phyloP scores from a whole-genome alignment of 1,140 invertebrate genomes.

The Drosophila arizonae region DNA sequence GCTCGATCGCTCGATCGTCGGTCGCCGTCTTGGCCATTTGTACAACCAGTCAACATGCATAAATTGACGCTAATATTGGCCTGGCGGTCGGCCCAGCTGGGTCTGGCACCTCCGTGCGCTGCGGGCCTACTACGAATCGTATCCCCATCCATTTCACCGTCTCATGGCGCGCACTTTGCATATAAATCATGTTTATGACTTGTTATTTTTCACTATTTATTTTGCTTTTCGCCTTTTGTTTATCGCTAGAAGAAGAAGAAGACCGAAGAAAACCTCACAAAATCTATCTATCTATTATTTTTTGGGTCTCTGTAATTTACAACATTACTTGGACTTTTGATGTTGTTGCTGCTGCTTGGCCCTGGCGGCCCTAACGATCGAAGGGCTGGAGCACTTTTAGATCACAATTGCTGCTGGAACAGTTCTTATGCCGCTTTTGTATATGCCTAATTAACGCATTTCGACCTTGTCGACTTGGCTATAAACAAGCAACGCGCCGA shows the following conservation, averaged over 20 bases:
- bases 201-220: constrained; percentile 80
- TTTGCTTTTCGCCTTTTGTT: constrained; percentile 62
- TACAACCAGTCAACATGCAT: constrained; percentile 68
- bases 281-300: constrained; percentile 40
- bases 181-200: constrained; percentile 81
- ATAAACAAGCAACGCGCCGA: constrained; percentile 10
- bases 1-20: constrained; percentile 1
- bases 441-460: constrained; percentile 35
- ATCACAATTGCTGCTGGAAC: constrained; percentile 27
- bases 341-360: constrained; percentile 17
- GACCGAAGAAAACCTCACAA: constrained; percentile 14
- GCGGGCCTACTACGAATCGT: constrained; percentile 6
- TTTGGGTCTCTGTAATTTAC: constrained; percentile 63
- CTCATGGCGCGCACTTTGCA: constrained; percentile 71
- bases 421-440: constrained; percentile 10
- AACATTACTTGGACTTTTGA: constrained; percentile 59
- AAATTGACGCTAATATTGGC: constrained; percentile 74
- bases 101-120: constrained; percentile 53
- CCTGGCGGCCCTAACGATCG: constrained; percentile 8
- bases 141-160: constrained; percentile 19
- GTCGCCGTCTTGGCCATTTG: constrained; percentile 49
- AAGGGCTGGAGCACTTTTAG: constrained; percentile 21
- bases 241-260: constrained; percentile 49
- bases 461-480: constrained; percentile 29
- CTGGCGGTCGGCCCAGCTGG: constrained; percentile 41